Evolutionary conservation across 2,888 invertebrate genomes (phyloP), one percentile per base, ranked within the genome.

Genomic region (Drosophila acutilabella): DNA sequence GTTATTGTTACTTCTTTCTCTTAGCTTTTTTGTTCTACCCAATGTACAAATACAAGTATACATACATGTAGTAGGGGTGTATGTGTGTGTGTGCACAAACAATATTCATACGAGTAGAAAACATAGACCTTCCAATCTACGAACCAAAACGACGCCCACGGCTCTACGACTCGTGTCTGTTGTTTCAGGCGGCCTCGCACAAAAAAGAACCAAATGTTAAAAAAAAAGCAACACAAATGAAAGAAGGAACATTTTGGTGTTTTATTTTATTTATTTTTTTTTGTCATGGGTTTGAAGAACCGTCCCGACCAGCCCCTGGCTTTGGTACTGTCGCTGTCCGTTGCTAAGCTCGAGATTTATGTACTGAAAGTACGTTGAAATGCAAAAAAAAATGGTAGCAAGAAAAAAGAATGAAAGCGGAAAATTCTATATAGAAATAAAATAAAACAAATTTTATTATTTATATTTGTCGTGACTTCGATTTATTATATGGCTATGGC

Each of bases 391-490:
- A 36, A 36, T 20, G 20, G 20, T 3, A 20, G 33, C 10, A 8
- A 8, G 11, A 36, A 13, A 36, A 36, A 36, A 48, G 42, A 30
- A 30, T 30, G 11, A 14, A 26, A 48, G 42, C 60, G 42, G 30
- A 62, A 65, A 62, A 50, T 73, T 58, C 60, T 71, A 79, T 74
- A 77, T 77, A 72, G 74, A 80, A 82, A 82, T 78, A 80, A 80
- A 82, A 57, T 57, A 57, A 38, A 57, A 57, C 47, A 57, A 78
- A 87, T 87, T 84, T 87, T 84, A 84, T 84, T 84, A 84, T 84
- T 84, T 84, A 84, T 84, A 87, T 84, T 87, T 87, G 87, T 84
- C 84, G 78, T 84, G 83, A 84, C 83, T 84, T 84, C 83, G 83
- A 84, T 84, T 84, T 84, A 84, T 82, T 82, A 78, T 78, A 74